phyloP scores from a whole-genome alignment of 2,797 vertebrate species.

The Zalophus californianus region DNA sequence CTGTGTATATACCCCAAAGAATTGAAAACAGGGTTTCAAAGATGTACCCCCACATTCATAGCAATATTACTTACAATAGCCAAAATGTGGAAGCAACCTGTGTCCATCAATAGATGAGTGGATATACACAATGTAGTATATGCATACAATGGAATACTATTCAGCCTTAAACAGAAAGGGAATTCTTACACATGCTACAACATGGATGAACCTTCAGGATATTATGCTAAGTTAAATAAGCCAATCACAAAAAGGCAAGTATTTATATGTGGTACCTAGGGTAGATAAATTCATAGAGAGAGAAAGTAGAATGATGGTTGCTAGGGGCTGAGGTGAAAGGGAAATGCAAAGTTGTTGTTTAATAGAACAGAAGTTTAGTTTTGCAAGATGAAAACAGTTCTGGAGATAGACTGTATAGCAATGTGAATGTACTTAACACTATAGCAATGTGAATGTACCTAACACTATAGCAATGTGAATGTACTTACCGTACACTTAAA shows the following conservation, averaged over 20 bases:
- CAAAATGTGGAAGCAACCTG: background rate
- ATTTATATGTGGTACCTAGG: background rate
- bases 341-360: background rate
- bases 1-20: background rate
- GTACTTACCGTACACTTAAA: background rate
- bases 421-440: background rate
- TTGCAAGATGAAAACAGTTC: background rate
- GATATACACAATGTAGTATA: background rate
- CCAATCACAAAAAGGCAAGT: background rate
- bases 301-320: background rate
- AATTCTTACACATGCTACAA: background rate
- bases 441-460: no score
- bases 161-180: background rate
- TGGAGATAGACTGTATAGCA: background rate
- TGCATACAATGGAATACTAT: background rate
- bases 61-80: background rate
- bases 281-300: background rate
- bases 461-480: background rate
- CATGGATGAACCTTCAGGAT: background rate
- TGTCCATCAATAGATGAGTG: background rate
- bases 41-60: background rate
- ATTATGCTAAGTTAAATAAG: background rate
- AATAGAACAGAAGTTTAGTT: background rate
- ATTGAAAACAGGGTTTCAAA: background rate
- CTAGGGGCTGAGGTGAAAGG: background rate